Conservation (phyloP, 2,113 vertebrate species). For the Isurus oxyrinchus region DNA sequence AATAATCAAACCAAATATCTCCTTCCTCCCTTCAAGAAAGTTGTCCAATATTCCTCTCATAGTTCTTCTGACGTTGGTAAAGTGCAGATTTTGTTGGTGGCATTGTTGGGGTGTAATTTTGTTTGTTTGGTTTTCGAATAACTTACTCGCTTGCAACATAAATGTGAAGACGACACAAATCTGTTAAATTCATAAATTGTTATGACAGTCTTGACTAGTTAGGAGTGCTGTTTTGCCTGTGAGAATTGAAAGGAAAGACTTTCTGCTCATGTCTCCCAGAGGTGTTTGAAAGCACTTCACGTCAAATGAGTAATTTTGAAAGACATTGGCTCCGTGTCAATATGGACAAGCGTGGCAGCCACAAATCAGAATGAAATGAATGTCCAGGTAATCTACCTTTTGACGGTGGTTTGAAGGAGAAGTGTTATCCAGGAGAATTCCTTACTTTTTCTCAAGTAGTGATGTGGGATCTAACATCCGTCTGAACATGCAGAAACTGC, state of each 20-base stretch:
- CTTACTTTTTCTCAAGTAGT: too few relatives aligned
- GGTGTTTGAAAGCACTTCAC: not conserved
- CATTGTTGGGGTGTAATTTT: not conserved
- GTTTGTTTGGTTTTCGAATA: not conserved
- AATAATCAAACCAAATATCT: not conserved
- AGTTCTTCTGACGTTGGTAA: not conserved
- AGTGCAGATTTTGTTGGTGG: not conserved
- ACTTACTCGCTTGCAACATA: not conserved
- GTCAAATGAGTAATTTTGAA: not conserved
- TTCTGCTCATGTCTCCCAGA: not conserved
- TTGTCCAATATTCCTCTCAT: not conserved
- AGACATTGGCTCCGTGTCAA: not conserved
- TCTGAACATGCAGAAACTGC: too few relatives aligned
- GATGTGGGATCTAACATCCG: too few relatives aligned
- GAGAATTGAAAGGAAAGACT: not conserved
- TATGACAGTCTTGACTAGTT: not conserved
- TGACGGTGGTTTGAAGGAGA: not conserved
- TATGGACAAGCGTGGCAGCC: not conserved
- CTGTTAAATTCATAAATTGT: not conserved
- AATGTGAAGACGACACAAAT: not conserved
- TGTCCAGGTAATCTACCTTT: not conserved
- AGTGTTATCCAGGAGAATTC: not conserved
- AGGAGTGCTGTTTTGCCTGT: not conserved
- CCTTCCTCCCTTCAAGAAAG: not conserved
- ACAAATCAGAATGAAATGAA: not conserved